phyloP scores from a whole-genome alignment of 2,888 invertebrate genomes.

The Perizoma flavofasciatum region DNA sequence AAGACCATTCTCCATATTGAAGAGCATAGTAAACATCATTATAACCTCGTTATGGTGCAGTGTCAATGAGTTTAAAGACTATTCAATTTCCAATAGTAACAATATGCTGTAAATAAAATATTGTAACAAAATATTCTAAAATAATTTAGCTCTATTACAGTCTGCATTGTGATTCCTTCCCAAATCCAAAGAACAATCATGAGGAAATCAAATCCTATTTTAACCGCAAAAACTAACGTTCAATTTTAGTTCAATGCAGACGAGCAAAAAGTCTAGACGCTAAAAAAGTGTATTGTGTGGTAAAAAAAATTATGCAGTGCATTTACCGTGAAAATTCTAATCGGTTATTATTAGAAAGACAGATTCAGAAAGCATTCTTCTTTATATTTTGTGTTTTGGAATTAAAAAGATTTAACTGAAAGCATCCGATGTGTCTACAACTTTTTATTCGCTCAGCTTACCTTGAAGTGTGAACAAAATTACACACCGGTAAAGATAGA shows the following conservation, averaged over 20 bases:
- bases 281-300: slow-evolving; percentile 29
- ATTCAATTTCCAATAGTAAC: slow-evolving; percentile 2
- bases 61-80: slow-evolving; percentile 15
- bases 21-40: slow-evolving; percentile 47
- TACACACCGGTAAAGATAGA: background rate
- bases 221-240: slow-evolving; percentile 24
- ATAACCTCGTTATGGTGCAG: slow-evolving; percentile 28
- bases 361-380: no score
- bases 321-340: slow-evolving; percentile 15
- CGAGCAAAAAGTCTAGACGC: slow-evolving; percentile 40
- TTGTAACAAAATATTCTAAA: no score
- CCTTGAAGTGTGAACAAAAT: slow-evolving; percentile 1
- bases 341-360: no score
- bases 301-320: slow-evolving; percentile 14
- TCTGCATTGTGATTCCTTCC: slow-evolving; percentile 1
- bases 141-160: background rate
- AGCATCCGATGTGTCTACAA: background rate
- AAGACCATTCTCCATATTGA: slow-evolving; percentile 38
- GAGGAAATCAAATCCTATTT: slow-evolving; percentile 23
- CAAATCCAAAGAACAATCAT: slow-evolving; percentile 7
- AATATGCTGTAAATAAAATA: no score
- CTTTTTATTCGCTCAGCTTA: background rate
- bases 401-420: no score
- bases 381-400: no score
- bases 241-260: slow-evolving; percentile 36